Percentiles rank a stretch among this genome's conserved stretches.
These are phyloP conservation scores for Paedocypris micromegethes DNA, from an alignment of 2,797 vertebrate species.

Conservation along the genomic window DNA sequence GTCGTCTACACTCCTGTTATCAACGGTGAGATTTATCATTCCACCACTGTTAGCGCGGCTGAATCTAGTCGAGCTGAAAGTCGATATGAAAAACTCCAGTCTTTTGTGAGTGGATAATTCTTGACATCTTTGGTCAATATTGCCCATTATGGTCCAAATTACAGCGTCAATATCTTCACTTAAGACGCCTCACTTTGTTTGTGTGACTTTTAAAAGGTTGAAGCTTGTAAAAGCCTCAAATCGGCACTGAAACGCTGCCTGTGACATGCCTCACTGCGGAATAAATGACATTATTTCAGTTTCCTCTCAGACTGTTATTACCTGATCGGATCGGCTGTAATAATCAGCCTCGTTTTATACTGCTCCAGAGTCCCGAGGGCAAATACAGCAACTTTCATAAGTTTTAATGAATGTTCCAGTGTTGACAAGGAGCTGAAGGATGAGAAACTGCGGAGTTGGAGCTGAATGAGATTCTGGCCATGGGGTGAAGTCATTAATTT, in stretches of 20 bases:
- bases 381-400: neutral
- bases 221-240: conserved; percentile 7
- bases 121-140: neutral
- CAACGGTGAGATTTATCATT: conserved; percentile 72
- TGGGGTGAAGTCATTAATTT: conserved; percentile 15
- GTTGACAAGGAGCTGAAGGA: conserved; percentile 3
- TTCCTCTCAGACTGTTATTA: neutral
- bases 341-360: conserved; percentile 2
- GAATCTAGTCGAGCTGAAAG: no score
- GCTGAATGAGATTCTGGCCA: conserved; percentile 8
- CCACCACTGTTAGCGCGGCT: neutral
- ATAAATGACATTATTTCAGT: conserved; percentile 10
- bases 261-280: neutral
- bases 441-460: neutral
- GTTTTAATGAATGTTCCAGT: conserved; percentile 14
- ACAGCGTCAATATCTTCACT: neutral
- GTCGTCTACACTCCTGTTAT: conserved; percentile 96
- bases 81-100: neutral
- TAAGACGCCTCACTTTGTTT: neutral
- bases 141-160: neutral
- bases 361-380: neutral
- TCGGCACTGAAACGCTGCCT: neutral
- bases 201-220: neutral
- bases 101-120: neutral
- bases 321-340: conserved; percentile 1